A percentile compares a stretch with the other conserved stretches of the same genome.
These are phyloP conservation scores for Himalopsyche anomala DNA, from an alignment of 2,888 invertebrate genomes.

Conservation along the genomic window DNA sequence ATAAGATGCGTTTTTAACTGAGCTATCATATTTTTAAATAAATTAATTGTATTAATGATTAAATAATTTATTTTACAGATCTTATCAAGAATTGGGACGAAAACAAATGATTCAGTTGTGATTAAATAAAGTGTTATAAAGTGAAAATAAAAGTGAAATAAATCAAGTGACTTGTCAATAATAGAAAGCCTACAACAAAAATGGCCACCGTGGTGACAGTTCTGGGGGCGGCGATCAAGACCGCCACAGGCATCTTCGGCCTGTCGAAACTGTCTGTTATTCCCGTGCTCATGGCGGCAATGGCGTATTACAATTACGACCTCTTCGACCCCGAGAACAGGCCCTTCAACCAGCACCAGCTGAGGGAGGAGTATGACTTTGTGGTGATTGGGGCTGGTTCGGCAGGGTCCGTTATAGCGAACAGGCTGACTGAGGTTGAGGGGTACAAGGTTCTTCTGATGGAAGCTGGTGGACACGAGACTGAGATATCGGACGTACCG, in stretches of 20 bases:
- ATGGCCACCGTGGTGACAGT: slow-evolving; percentile 72
- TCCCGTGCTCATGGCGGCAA: slow-evolving; percentile 84
- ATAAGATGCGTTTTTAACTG: no score
- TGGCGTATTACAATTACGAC: slow-evolving; percentile 91
- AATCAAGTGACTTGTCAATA: not conserved
- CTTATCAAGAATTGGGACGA: not conserved
- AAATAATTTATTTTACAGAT: not conserved
- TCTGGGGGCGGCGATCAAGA: slow-evolving; percentile 82
- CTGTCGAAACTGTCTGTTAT: slow-evolving; percentile 85
- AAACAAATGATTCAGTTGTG: not conserved
- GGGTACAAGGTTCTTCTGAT: slow-evolving; percentile 87
- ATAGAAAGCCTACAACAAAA: slow-evolving; percentile 45
- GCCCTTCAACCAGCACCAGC: slow-evolving; percentile 81
- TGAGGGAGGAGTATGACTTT: slow-evolving; percentile 87
- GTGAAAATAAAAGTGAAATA: not conserved
- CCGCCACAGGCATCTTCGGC: slow-evolving; percentile 83
- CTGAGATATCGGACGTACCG: slow-evolving; percentile 91
- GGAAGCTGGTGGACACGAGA: slow-evolving; percentile 93
- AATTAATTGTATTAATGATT: no score
- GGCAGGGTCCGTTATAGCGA: slow-evolving; percentile 90
- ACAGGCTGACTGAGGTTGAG: slow-evolving; percentile 85
- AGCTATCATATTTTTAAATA: no score
- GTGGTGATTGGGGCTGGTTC: slow-evolving; percentile 90
- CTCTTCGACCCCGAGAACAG: slow-evolving; percentile 90
- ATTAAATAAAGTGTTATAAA: not conserved